Evolutionary conservation across 2,797 vertebrate species (phyloP).

Genomic region (Emydoidea blandingii): DNA sequence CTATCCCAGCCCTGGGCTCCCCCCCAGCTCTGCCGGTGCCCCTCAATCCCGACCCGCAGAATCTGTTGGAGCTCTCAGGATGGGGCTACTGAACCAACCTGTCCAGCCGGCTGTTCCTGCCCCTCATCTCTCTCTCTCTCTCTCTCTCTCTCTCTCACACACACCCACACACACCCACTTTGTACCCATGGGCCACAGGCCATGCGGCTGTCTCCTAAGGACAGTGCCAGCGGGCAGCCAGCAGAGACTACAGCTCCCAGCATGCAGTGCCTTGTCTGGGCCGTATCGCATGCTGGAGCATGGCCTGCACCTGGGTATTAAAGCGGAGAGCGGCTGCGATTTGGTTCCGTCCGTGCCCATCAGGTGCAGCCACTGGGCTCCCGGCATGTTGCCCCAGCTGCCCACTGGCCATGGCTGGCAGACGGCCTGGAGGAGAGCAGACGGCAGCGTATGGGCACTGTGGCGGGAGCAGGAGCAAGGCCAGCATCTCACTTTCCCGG

Average conservation of each 20-base stretch:
- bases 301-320: not conserved
- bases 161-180: too few species aligned
- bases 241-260: too few species aligned
- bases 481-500: not conserved
- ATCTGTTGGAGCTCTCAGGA: not conserved
- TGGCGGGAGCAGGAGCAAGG: not conserved
- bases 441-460: not conserved
- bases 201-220: too few species aligned
- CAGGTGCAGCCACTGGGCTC: not conserved
- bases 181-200: too few species aligned
- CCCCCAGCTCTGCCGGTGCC: too few species aligned
- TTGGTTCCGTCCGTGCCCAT: not conserved
- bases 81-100: not conserved
- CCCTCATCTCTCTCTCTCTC: too few species aligned
- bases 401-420: not conserved
- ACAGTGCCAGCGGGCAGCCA: too few species aligned
- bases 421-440: too few species aligned
- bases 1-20: too few species aligned
- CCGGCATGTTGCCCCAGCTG: not conserved
- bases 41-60: too few species aligned
- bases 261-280: not conserved
- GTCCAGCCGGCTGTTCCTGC: not conserved
- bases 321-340: not conserved
- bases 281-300: too few species aligned
- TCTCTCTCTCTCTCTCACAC: too few species aligned